Conservation (phyloP, 2,113 vertebrate species). For the Erythrocercus mccallii region DNA sequence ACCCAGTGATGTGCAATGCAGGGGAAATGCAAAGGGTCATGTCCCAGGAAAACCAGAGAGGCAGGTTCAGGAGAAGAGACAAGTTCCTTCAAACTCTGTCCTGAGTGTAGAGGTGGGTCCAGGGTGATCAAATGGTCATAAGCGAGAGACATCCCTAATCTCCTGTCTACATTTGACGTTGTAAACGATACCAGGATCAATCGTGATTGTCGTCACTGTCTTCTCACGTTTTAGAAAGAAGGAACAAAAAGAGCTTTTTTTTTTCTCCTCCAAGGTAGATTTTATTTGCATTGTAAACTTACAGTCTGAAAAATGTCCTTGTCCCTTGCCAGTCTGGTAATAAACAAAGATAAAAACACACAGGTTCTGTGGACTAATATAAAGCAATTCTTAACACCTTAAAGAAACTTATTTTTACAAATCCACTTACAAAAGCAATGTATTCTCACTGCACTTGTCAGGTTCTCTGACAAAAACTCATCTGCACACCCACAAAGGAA, state of each 20-base stretch:
- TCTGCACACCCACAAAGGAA: background rate
- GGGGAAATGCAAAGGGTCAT: background rate
- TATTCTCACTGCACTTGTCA: background rate
- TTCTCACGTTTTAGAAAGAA: background rate
- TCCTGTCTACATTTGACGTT: background rate
- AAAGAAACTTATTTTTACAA: background rate
- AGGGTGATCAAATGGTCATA: background rate
- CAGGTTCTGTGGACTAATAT: background rate
- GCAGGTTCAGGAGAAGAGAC: background rate
- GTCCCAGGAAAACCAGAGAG: background rate
- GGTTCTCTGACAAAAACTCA: background rate
- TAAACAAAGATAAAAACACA: background rate
- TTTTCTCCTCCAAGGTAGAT: background rate
- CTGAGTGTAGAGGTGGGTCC: background rate
- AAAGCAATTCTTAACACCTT: background rate
- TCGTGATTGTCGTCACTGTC: background rate
- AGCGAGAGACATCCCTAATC: background rate
- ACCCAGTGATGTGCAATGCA: background rate
- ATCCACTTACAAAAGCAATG: background rate
- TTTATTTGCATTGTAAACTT: background rate
- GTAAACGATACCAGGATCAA: background rate
- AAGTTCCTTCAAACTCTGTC: background rate
- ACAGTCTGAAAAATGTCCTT: background rate
- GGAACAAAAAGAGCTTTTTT: background rate
- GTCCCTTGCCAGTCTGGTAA: background rate